These are phyloP conservation scores for Melanchra persicariae DNA, from an alignment of 2,888 invertebrate species.

Conservation along the genomic window DNA sequence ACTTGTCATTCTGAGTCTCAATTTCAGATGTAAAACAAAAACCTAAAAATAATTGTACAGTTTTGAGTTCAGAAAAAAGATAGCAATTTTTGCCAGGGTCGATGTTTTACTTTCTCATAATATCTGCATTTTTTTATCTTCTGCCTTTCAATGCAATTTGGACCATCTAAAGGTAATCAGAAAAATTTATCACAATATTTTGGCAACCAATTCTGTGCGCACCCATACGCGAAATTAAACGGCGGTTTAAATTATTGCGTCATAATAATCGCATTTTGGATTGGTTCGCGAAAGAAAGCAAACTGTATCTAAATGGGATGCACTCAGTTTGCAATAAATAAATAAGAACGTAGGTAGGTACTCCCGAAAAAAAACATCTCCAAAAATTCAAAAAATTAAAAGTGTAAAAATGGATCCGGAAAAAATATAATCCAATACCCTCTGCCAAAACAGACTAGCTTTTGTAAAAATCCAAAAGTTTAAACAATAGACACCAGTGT, in stretches of 20 bases:
- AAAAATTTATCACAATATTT: slow-evolving; percentile 61
- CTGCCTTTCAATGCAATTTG: slow-evolving; percentile 37
- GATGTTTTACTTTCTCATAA: accelerated
- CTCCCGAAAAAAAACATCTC: no score
- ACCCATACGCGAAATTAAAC: slow-evolving; percentile 79
- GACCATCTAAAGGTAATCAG: slow-evolving; percentile 45
- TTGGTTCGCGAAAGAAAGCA: slow-evolving; percentile 55
- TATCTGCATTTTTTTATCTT: slow-evolving; percentile 16
- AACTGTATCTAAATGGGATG: slow-evolving; percentile 48
- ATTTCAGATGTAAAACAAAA: background rate
- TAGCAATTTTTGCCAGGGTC: background rate
- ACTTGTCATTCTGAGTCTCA: no score
- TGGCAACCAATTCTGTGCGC: slow-evolving; percentile 64
- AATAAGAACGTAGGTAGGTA: no score
- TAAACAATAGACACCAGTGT: background rate
- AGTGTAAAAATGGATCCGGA: background rate
- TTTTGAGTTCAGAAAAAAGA: background rate
- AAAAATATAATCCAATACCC: background rate
- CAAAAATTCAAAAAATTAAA: background rate
- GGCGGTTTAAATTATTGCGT: slow-evolving; percentile 72
- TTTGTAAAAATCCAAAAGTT: background rate
- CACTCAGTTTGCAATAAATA: slow-evolving; percentile 11
- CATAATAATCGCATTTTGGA: slow-evolving; percentile 66
- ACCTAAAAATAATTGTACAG: background rate
- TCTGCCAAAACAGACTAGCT: background rate